Base-by-base conservation (phyloP, 2,113 vertebrate species). In the Pao palembangensis region DNA sequence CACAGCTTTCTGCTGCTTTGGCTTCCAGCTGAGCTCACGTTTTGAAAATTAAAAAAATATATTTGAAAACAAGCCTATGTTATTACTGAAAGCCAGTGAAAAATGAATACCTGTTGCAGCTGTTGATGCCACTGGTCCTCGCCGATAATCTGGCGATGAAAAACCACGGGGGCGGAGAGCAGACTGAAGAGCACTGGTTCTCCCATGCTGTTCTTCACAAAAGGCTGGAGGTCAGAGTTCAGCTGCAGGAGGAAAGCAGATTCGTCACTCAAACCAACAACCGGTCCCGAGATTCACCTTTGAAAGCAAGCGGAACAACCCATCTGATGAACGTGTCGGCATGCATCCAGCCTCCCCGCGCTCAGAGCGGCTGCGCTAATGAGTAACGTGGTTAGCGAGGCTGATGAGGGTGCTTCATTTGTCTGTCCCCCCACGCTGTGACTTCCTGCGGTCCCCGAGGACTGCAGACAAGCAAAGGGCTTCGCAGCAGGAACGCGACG, bases 191-290 rank as follows among this genome's bases (percentile, higher is more conserved):
- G 61, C 52, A 62, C 10, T 0, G 82, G 77, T 51, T 93, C 94
- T 69, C 69, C 81, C 50, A 81, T 51, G 59, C 82, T 83, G 78
- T 88, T 91, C 88, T 91, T 94, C 87, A 96, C 49, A 85, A 98
- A 99, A 0, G 96, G 95, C 84, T 95, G 95, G 62, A 99, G 92
- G 85, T 99, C 97, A 2, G 90, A 93, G 89, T 98, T 94, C 20
- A 99, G 89, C 97, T 99, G 82, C 71, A 89, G 86, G 71, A 68
- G 50, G 17, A 18, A 52, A 71, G 42, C 19, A 62, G 31, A 62
- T 19, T n/a, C 12, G 16, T 51, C 48, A 51, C 1, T 51, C 23
- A 42, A 20, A 16, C 25, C 13, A 51, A 4, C 6, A 28, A 14
- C 25, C 47, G 21, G 14, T 7, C 10, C 28, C 7, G 44, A 55